Evolutionary conservation across 2,113 vertebrate species (phyloP).

Genomic region (Pao palembangensis): DNA sequence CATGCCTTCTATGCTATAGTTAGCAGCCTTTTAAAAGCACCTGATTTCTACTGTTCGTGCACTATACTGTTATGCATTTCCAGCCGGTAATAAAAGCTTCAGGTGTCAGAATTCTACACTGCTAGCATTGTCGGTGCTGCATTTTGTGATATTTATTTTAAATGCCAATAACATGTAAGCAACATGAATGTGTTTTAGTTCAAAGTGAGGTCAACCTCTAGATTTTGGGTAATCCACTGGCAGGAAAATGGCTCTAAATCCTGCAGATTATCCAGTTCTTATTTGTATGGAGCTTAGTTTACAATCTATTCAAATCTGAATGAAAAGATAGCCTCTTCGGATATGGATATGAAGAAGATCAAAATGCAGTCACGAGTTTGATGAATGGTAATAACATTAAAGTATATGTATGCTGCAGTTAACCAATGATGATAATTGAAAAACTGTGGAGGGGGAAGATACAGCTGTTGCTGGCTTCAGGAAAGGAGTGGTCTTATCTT

Average conservation of each 20-base stretch:
- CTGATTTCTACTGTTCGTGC: neutral
- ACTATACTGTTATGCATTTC: conserved; percentile 21
- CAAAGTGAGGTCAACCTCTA: conserved; percentile 6
- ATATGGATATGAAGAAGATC: conserved; percentile 31
- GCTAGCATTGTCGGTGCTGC: conserved; percentile 14
- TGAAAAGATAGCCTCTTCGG: conserved; percentile 9
- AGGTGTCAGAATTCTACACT: conserved; percentile 17
- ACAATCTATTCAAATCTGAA: conserved; percentile 5
- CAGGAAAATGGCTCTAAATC: neutral
- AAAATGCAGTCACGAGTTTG: conserved; percentile 7
- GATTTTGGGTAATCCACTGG: neutral
- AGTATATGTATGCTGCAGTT: neutral
- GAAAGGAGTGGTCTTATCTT: neutral
- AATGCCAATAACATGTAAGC: neutral
- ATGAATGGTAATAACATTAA: no score
- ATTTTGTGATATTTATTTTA: conserved; percentile 14
- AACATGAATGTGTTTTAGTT: conserved; percentile 5
- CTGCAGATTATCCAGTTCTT: neutral
- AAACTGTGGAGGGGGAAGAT: neutral
- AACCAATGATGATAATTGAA: conserved; percentile 20
- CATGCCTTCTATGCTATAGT: conserved; percentile 1
- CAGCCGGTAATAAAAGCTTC: conserved; percentile 7
- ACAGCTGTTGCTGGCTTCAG: conserved; percentile 29
- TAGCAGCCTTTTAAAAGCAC: conserved; percentile 5
- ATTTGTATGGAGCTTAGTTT: neutral